A percentile compares a stretch with the other conserved stretches of the same genome.
These are phyloP conservation scores for Drosophila tani DNA, from an alignment of 1,140 invertebrate genomes.

Conservation along the genomic window DNA sequence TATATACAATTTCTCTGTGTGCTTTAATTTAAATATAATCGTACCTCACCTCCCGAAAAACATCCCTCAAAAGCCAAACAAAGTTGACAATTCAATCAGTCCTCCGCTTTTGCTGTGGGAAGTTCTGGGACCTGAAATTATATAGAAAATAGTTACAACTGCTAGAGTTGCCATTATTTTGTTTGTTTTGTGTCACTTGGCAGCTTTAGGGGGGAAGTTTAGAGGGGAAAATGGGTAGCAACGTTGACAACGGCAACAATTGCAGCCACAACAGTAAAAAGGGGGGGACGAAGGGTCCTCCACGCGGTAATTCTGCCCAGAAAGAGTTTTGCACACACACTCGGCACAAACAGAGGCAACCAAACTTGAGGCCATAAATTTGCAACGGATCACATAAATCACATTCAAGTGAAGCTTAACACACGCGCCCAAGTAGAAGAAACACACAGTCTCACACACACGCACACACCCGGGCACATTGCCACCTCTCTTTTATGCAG, in stretches of 20 bases:
- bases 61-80: slow-evolving; percentile 8
- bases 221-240: slow-evolving; percentile 17
- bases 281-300: slow-evolving; percentile 42
- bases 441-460: slow-evolving; percentile 42
- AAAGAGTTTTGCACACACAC: slow-evolving; percentile 50
- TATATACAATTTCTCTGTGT: neutral
- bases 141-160: slow-evolving; percentile 39
- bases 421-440: slow-evolving; percentile 80
- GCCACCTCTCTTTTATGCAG: slow-evolving; percentile 16
- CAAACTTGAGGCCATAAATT: slow-evolving; percentile 81
- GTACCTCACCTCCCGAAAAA: neutral
- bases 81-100: slow-evolving; percentile 77
- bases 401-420: slow-evolving; percentile 83
- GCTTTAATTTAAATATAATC: neutral
- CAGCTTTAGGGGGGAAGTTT: slow-evolving; percentile 45
- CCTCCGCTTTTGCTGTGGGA: slow-evolving; percentile 23
- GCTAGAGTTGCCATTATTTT: slow-evolving; percentile 19
- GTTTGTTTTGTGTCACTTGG: slow-evolving; percentile 74
- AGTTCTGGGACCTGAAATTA: slow-evolving; percentile 23
- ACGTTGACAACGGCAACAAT: slow-evolving; percentile 52
- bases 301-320: slow-evolving; percentile 70
- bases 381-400: slow-evolving; percentile 81
- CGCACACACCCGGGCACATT: slow-evolving; percentile 4
- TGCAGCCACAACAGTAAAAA: slow-evolving; percentile 50
- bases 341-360: slow-evolving; percentile 40